A percentile compares a stretch with the other conserved stretches of the same genome.
Evolutionary conservation across 1,140 invertebrate species (phyloP).

Genomic region (Galendromus occidentalis): DNA sequence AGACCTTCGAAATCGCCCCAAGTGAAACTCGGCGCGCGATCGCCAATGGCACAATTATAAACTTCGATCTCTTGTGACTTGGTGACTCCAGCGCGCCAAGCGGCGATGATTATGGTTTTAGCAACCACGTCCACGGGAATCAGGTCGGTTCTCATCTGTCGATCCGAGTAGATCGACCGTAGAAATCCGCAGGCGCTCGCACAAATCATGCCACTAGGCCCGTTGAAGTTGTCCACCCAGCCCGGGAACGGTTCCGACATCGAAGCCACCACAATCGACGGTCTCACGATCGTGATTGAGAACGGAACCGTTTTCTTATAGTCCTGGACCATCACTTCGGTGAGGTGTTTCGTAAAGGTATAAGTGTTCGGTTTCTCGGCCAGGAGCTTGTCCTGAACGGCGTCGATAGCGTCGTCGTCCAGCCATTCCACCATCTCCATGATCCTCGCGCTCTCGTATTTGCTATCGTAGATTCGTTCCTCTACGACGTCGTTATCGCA

Average conservation of each 20-base stretch:
- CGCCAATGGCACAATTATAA: neutral
- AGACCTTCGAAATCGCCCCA: neutral
- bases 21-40: neutral
- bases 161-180: slow-evolving; percentile 22
- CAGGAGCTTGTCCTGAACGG: slow-evolving; percentile 34
- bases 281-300: slow-evolving; percentile 55
- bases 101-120: slow-evolving; percentile 24
- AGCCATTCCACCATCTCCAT: slow-evolving; percentile 18
- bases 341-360: slow-evolving; percentile 59
- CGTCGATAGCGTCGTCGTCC: slow-evolving; percentile 11
- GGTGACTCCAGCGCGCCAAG: slow-evolving; percentile 22
- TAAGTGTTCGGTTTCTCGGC: slow-evolving; percentile 60
- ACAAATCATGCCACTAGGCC: slow-evolving; percentile 24
- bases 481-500: slow-evolving; percentile 36
- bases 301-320: neutral
- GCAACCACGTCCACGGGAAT: slow-evolving; percentile 26
- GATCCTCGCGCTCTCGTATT: slow-evolving; percentile 15
- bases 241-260: slow-evolving; percentile 78
- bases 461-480: slow-evolving; percentile 45
- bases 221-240: slow-evolving; percentile 29
- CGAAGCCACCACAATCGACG: slow-evolving; percentile 74
- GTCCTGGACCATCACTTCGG: slow-evolving; percentile 32
- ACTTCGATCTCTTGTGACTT: neutral
- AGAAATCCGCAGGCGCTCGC: slow-evolving; percentile 24
- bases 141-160: slow-evolving; percentile 22